A percentile compares a stretch with the other conserved stretches of the same genome.
These are phyloP conservation scores for Willowsia nigromaculata DNA, from an alignment of 2,888 invertebrate genomes.

Conservation along the genomic window DNA sequence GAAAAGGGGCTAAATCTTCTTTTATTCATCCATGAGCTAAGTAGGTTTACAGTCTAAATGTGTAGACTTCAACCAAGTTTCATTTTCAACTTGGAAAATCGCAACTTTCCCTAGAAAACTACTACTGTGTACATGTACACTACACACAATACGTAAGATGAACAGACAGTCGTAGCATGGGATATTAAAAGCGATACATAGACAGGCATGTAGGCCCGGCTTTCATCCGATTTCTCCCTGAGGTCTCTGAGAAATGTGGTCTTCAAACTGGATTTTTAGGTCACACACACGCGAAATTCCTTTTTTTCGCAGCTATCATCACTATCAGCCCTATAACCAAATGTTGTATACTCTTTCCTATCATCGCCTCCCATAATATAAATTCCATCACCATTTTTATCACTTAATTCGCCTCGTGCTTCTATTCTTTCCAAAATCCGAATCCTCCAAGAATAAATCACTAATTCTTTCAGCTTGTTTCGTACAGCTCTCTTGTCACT, in stretches of 20 bases:
- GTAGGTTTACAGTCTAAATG: slow-evolving; percentile 15
- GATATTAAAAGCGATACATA: background rate
- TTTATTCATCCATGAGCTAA: slow-evolving; percentile 17
- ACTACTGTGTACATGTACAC: background rate
- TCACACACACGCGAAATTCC: slow-evolving; percentile 28
- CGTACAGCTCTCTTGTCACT: background rate
- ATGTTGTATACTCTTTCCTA: background rate
- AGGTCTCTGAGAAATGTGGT: slow-evolving; percentile 48
- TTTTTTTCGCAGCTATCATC: background rate
- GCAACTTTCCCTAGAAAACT: background rate
- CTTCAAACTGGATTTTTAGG: slow-evolving; percentile 45
- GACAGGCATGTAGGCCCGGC: background rate
- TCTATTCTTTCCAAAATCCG: background rate
- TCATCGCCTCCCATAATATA: background rate
- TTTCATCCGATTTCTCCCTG: slow-evolving; percentile 43
- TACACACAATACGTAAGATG: background rate
- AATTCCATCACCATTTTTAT: background rate
- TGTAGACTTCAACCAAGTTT: background rate
- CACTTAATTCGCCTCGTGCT: background rate
- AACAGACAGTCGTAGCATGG: slow-evolving; percentile 5
- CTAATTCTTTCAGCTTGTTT: background rate
- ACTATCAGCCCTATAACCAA: background rate
- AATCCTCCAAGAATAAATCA: background rate
- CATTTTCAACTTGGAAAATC: background rate
- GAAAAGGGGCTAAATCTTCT: background rate